phyloP scores from a whole-genome alignment of 2,113 vertebrate species.

The Psittacula cyanocephala region DNA sequence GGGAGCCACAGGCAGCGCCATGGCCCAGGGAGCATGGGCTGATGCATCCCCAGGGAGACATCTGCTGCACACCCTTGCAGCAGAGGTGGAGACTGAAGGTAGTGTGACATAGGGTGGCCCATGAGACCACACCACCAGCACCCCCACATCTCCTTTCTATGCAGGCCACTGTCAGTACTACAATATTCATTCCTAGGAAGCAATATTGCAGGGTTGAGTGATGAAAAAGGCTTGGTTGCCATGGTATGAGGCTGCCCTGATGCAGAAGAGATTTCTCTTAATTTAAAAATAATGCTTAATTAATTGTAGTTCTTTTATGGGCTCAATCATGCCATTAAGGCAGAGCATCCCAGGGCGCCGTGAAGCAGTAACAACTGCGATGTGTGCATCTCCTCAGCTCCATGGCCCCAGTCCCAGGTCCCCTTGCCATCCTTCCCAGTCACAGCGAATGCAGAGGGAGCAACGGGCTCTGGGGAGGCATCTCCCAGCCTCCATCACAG shows the following conservation, averaged over 20 bases:
- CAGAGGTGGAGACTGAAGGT: neutral
- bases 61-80: fast-evolving
- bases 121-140: fast-evolving
- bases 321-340: neutral
- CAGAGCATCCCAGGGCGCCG: fast-evolving
- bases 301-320: neutral
- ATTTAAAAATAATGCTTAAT: neutral
- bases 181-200: fast-evolving
- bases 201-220: fast-evolving
- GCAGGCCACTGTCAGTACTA: fast-evolving
- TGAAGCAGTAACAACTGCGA: fast-evolving
- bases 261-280: neutral
- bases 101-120: neutral
- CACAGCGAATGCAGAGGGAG: fast-evolving
- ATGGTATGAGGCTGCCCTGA: neutral
- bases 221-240: neutral
- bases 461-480: fast-evolving
- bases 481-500: neutral
- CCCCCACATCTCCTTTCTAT: fast-evolving
- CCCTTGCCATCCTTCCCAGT: neutral
- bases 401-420: neutral
- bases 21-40: neutral
- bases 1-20: neutral
- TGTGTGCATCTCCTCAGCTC: fast-evolving
- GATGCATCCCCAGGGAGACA: neutral